Conservation (phyloP, 2,113 vertebrate genomes). For the Himantopus leucocephalus region DNA sequence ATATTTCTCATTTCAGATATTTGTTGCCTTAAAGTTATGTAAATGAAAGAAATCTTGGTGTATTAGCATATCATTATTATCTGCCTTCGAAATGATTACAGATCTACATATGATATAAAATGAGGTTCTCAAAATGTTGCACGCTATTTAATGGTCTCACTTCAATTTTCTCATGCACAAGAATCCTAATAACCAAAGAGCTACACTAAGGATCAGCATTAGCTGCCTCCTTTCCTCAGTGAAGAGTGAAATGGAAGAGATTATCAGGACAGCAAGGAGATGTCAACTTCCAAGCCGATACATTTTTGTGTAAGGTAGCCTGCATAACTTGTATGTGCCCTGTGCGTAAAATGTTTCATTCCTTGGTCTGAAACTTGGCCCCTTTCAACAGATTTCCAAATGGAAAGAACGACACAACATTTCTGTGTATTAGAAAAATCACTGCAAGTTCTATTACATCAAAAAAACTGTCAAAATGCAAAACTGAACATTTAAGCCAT, state of each 20-base stretch:
- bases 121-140: not conserved
- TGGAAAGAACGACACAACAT: not conserved
- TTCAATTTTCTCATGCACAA: not conserved
- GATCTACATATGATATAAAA: not conserved
- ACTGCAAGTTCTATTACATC: not conserved
- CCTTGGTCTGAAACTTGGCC: not conserved
- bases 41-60: conserved; percentile 10
- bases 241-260: not conserved
- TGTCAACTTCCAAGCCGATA: not conserved
- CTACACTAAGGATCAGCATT: not conserved
- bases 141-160: not conserved
- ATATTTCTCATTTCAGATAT: not conserved
- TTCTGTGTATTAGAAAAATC: not conserved
- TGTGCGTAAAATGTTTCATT: not conserved
- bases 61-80: conserved; percentile 16
- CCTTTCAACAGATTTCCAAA: not conserved
- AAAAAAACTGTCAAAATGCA: not conserved
- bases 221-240: not conserved
- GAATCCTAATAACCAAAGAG: not conserved
- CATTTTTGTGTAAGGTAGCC: not conserved
- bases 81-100: conserved; percentile 2
- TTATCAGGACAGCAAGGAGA: not conserved
- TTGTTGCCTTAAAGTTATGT: conserved; percentile 23
- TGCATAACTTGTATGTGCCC: not conserved
- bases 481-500: not conserved